Base-by-base conservation (phyloP, 2,797 vertebrate genomes). In the Mallotus villosus region DNA sequence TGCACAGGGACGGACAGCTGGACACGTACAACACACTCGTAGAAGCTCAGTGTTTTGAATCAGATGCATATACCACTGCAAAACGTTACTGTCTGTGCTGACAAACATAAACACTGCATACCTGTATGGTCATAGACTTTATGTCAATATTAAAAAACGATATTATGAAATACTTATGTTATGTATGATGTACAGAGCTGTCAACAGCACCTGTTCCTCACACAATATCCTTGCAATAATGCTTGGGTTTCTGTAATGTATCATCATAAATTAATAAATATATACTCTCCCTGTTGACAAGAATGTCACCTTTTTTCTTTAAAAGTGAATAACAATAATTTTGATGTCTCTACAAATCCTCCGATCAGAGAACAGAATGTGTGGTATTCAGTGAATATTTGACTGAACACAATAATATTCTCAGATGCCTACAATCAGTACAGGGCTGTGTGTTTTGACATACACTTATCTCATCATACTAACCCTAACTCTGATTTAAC, bases 171-270 rank as follows among this genome's bases (percentile, higher is more conserved):
- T 34, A 29, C 32, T 34, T 62, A 19, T 63, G 32, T 37, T 73
- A 32, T 49, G 57, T 73, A 55, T 63, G 64, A 59, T 51, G 55
- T 63, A 71, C 46, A 24, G 59, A 16, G 67, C 75, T 81, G 78
- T 82, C 82, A 83, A 24, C 49, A 68, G 34, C 79, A 83, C 75
- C 82, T 85, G 82, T 62, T 73, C 46, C 78, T 64, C 72, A 49
- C 67, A 34, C 17, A 17, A 57, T 57, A 19, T 21, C 62, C 32
- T 32, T 63, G 21, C n/a, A 1, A 37, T 19, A 37, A 11, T 9
- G 19, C 11, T 32, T 11, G 19, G 11, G 11, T 64, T 34, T 64
- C 46, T 49, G 14, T 49, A 49, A 16, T 16, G 46, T 49, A 16
- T 49, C 3, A 16, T 12, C 11, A 21, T 64, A 12, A 21, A 41